Conservation (phyloP, 2,113 vertebrate genomes). For the Hydrolagus affinis region DNA sequence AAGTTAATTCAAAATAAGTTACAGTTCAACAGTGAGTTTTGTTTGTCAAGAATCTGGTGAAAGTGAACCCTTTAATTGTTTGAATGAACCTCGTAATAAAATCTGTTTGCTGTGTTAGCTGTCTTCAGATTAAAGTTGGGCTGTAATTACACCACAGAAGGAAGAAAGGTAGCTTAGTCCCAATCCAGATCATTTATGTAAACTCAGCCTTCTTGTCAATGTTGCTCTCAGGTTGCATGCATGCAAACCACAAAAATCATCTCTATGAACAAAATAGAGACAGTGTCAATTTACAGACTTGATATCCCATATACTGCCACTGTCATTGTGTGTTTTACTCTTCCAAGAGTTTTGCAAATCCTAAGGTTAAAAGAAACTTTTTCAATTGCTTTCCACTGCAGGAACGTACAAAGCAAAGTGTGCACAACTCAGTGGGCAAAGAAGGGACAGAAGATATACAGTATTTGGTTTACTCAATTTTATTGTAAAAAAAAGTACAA, state of each 20-base stretch:
- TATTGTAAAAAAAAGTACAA: not conserved
- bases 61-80: constrained; percentile 60
- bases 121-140: constrained; percentile 63
- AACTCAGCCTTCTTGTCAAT: constrained; percentile 74
- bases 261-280: constrained; percentile 64
- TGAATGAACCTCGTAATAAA: constrained; percentile 66
- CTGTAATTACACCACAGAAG: constrained; percentile 78
- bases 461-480: not conserved
- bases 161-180: constrained; percentile 65
- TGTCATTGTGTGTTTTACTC: constrained; percentile 43
- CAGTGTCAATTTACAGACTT: constrained; percentile 51
- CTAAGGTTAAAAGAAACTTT: constrained; percentile 48
- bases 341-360: constrained; percentile 44
- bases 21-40: not conserved
- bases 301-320: constrained; percentile 47
- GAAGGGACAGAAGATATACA: not conserved
- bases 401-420: not conserved
- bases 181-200: constrained; percentile 66
- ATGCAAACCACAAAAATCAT: constrained; percentile 68
- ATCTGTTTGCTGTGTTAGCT: constrained; percentile 71
- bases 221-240: constrained; percentile 58
- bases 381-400: constrained; percentile 8
- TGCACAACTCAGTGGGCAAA: not conserved
- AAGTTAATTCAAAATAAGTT: not conserved
- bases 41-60: constrained; percentile 47